These are phyloP conservation scores for Gymnocypris eckloni DNA, from an alignment of 2,797 vertebrate species.

Conservation along the genomic window DNA sequence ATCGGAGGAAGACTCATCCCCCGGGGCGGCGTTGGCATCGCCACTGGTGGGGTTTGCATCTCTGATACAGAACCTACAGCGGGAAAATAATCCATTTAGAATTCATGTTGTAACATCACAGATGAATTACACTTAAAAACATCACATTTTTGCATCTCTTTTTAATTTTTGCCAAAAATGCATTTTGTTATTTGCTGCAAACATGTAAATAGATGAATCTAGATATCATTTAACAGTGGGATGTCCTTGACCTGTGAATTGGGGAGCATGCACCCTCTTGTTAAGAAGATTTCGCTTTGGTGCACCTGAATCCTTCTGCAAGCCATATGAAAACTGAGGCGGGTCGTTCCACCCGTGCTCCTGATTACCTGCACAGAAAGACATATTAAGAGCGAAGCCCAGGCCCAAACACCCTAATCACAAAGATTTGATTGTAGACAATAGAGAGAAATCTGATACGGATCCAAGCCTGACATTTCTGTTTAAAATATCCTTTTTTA, in stretches of 20 bases:
- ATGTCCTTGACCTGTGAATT: conserved; percentile 71
- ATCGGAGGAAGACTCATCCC: conserved; percentile 68
- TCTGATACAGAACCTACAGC: conserved; percentile 54
- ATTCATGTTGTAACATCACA: background rate
- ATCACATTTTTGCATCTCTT: background rate
- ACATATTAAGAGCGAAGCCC: background rate
- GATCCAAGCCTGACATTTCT: background rate
- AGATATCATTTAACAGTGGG: background rate
- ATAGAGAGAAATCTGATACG: background rate
- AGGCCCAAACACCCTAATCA: background rate
- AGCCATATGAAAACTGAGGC: conserved; percentile 90
- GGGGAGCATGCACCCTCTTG: conserved; percentile 75
- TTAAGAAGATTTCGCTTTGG: conserved; percentile 76
- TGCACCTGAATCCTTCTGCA: conserved; percentile 77
- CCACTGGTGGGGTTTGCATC: conserved; percentile 52
- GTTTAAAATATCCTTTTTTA: no score
- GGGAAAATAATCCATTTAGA: background rate
- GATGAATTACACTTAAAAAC: background rate
- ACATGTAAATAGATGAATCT: background rate
- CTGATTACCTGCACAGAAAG: conserved; percentile 82
- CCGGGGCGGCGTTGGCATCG: conserved; percentile 49
- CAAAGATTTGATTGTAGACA: background rate
- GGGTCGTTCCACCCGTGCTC: conserved; percentile 95
- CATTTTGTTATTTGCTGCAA: background rate
- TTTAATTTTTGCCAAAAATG: background rate